Evolutionary conservation across 2,888 invertebrate genomes (phyloP), one percentile per base, ranked within the genome.

Genomic region (Drosophila nigricruria): DNA sequence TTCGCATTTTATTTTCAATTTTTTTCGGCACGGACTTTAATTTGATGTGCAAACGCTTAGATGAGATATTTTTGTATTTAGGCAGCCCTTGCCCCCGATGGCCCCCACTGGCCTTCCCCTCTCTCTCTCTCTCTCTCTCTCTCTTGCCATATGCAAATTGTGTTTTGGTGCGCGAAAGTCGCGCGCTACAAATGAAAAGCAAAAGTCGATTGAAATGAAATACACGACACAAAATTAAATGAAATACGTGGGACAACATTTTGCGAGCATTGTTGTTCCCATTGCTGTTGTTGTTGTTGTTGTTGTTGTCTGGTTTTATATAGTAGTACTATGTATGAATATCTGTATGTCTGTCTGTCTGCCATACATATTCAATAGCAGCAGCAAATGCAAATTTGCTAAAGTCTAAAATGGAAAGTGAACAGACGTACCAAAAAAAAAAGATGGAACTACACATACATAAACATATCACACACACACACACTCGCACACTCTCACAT

Each of bases 361-460:
- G 71, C 79, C 79, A 84, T 86, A 88, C 83, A 88, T 86, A 84
- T 84, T 88, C 84, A 85, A 88, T 88, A 85, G 77, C 83, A 81
- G 69, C 79, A 72, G 86, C 30, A 53, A 85, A 85, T 89, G 85
- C 85, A 85, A 85, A 85, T 85, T 86, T 47, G 79, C 89, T 67
- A 87, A 86, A 53, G 68, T 87, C 84, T 84, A 77, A 89, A 85
- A 85, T 85, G 85, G 85, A 85, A 85, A 85, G 85, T 89, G 85
- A 49, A 89, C 73, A 79, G 81, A 61, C 75, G 64, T 52, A 12
- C 68, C 82, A 71, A 70, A 73, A 52, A 43, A 36, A 36, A 52
- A 8, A 23, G 23, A 34, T n/a, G 38, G 27, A 53, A 36, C 53
- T 36, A 53, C 20, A n/a, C 12, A 53, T 16, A 53, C 53, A 32